Evolutionary conservation across 2,113 vertebrate genomes (phyloP), one percentile per base, ranked within the genome.

Genomic region (Ariopsis seemanni): DNA sequence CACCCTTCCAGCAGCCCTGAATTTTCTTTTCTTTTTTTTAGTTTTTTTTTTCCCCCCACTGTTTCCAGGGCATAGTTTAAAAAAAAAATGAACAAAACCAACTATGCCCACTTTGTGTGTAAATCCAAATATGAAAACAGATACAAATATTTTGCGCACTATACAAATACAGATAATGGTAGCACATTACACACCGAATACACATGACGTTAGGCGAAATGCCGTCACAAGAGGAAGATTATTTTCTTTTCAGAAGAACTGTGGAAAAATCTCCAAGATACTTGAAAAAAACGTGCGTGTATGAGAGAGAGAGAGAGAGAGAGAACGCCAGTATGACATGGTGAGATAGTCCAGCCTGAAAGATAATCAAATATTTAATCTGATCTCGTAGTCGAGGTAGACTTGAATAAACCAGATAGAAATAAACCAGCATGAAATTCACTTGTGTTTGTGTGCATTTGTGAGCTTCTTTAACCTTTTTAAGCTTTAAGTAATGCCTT

Each of bases 291-390:
- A 17, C 17, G 4, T 60, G 1, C 18, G 15, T 60, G 58, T 17
- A 18, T 65, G 67, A 69, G 10, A 69, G 67, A 30, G 12, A 34
- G 30, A 42, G 11, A 69, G 30, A 72, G 42, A 78, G 48, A 78
- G 74, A 58, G 55, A 78, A 69, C 25, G 1, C 30, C 9, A 79
- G n/a, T 20, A 80, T 55, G 58, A 48, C 52, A 52, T n/a, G 25
- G 34, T n/a, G 60, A 87, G 34, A 60, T 52, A 86, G 63, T 81
- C 14, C 42, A 87, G 75, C 42, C 20, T 25, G 27, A 65, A 27
- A 52, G 57, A 78, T 87, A 81, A 87, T 89, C 65, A 55, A 58
- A n/a, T 63, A 84, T 71, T 80, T 80, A 84, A 87, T 87, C 75
- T 85, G 65, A 87, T 80, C 42, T 27, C 53, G 42, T 72, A 22